These are phyloP conservation scores for Ctenicera cuprea DNA, from an alignment of 2,888 invertebrate genomes.

Conservation along the genomic window DNA sequence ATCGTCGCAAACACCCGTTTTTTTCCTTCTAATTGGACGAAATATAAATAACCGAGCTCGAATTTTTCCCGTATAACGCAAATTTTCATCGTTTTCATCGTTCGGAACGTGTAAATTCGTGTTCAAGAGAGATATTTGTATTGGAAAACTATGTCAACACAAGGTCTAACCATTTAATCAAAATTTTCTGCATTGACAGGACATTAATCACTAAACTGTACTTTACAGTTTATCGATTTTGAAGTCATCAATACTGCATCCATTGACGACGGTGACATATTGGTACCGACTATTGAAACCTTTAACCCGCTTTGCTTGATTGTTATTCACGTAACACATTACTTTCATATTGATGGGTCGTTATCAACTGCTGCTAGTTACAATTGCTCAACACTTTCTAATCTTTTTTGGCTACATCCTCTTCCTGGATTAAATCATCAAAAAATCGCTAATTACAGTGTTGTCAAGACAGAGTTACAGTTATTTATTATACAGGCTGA, in stretches of 20 bases:
- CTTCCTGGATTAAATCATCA: too few relatives aligned
- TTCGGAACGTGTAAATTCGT: slow-evolving; percentile 4
- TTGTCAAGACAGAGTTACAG: too few relatives aligned
- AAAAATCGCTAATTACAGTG: too few relatives aligned
- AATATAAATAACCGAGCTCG: background rate
- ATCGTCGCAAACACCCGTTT: background rate
- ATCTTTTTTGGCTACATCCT: background rate
- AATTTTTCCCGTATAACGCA: background rate
- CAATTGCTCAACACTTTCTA: background rate
- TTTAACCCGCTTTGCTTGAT: slow-evolving; percentile 6
- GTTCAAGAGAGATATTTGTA: slow-evolving; percentile 15
- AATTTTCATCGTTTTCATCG: background rate
- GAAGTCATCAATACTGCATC: slow-evolving; percentile 47
- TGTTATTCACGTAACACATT: slow-evolving; percentile 26
- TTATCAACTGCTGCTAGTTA: background rate
- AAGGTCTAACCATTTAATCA: slow-evolving; percentile 46
- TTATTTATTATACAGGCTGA: too few relatives aligned
- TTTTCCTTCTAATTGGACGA: background rate
- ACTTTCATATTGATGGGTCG: slow-evolving; percentile 9
- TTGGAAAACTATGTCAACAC: slow-evolving; percentile 24
- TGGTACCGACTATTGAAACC: slow-evolving; percentile 38
- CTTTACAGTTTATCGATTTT: slow-evolving; percentile 50
- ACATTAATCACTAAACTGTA: slow-evolving; percentile 48
- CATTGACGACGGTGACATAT: slow-evolving; percentile 44
- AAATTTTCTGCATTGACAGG: slow-evolving; percentile 43